Evolutionary conservation across 2,888 invertebrate genomes (phyloP).

Genomic region (Tyria jacobaeae): DNA sequence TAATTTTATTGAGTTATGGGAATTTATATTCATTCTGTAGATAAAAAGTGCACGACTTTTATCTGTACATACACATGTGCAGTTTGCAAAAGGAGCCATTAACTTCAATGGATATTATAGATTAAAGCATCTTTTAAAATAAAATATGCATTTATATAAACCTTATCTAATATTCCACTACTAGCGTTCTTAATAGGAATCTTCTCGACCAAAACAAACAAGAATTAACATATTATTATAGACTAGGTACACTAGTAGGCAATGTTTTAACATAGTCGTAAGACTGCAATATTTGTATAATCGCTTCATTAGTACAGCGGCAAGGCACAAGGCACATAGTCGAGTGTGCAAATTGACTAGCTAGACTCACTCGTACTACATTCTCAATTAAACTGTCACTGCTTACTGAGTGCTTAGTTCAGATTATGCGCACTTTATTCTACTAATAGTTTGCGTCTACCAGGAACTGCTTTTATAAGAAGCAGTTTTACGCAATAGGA

Average conservation of each 20-base stretch:
- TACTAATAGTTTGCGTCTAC: background rate
- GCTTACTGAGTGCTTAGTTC: slow-evolving; percentile 11
- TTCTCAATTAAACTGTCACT: slow-evolving; percentile 24
- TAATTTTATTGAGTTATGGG: background rate
- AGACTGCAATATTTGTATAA: slow-evolving; percentile 24
- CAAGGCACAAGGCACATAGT: background rate
- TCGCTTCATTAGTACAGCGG: slow-evolving; percentile 24
- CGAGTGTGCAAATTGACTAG: slow-evolving; percentile 30
- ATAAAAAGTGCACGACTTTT: background rate
- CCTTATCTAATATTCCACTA: background rate
- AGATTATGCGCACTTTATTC: background rate
- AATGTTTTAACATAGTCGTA: slow-evolving; percentile 2
- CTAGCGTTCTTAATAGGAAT: background rate
- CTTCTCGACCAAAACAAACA: slow-evolving; percentile 10
- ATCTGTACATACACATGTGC: background rate
- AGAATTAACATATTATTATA: slow-evolving; percentile 14
- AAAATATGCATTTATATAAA: no score
- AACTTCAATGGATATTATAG: no score
- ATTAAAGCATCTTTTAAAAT: background rate
- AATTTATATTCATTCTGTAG: background rate
- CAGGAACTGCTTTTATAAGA: background rate
- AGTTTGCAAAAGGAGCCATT: background rate
- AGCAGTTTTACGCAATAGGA: background rate
- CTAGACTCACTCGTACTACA: slow-evolving; percentile 19
- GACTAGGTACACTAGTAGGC: slow-evolving; percentile 5